Evolutionary conservation across 2,888 invertebrate genomes (phyloP).

Genomic region (Sinopyrophorus schimmeli): DNA sequence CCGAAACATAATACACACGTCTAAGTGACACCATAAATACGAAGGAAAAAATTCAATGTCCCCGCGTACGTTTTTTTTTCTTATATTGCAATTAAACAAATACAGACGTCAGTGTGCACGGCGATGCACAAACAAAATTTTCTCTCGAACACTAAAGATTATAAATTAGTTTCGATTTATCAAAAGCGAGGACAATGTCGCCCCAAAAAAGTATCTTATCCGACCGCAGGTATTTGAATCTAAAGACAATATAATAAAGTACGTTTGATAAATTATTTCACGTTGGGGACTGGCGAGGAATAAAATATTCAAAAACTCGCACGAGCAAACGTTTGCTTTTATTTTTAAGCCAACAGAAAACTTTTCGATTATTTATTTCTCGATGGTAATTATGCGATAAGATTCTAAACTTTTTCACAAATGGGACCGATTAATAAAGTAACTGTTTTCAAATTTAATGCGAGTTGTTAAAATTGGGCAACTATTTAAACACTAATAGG

Average conservation of each 20-base stretch:
- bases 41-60: not conserved
- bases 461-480: too few relatives aligned
- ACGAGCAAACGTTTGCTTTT: constrained; percentile 19
- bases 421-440: too few relatives aligned
- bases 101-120: constrained; percentile 18
- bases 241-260: constrained; percentile 28
- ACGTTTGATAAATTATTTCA: constrained; percentile 27
- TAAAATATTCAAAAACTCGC: constrained; percentile 26
- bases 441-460: too few relatives aligned
- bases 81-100: constrained; percentile 13
- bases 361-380: constrained; percentile 21
- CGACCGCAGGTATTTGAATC: constrained; percentile 26
- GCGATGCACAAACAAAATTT: constrained; percentile 18
- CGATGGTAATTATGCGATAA: too few relatives aligned
- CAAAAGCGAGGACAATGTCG: constrained; percentile 13
- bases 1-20: constrained; percentile 24
- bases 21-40: constrained; percentile 15
- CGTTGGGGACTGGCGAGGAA: constrained; percentile 20
- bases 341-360: constrained; percentile 19
- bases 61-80: constrained; percentile 7
- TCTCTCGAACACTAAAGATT: constrained; percentile 15
- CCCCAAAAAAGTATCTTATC: constrained; percentile 12
- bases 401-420: too few relatives aligned
- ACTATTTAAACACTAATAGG: too few relatives aligned
- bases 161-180: constrained; percentile 26